Evolutionary conservation across 2,888 invertebrate species (phyloP).

Genomic region (Lydus trimaculatus): DNA sequence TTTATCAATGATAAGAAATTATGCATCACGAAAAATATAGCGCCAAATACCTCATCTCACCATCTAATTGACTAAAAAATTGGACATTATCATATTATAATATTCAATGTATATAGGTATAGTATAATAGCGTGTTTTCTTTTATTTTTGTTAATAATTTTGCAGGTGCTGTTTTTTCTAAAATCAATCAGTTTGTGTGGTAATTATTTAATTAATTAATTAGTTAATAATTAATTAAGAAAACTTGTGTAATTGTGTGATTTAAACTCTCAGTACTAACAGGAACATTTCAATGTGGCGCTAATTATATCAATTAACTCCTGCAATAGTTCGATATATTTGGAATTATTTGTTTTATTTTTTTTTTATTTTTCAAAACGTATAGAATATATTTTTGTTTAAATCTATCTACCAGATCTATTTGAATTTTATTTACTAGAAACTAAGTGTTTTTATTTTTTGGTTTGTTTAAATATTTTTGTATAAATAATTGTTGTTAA

Average conservation of each 20-base stretch:
- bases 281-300: conserved; percentile 51
- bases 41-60: conserved; percentile 41
- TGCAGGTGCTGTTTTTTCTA: conserved; percentile 5
- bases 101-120: not conserved
- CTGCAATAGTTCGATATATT: conserved; percentile 56
- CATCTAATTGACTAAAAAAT: conserved; percentile 53
- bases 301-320: conserved; percentile 46
- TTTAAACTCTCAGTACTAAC: conserved; percentile 50
- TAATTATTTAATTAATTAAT: conserved; percentile 12
- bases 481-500: conserved; percentile 24
- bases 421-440: conserved; percentile 47
- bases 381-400: conserved; percentile 29
- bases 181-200: conserved; percentile 2
- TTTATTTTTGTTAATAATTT: not conserved
- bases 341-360: conserved; percentile 49
- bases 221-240: not conserved
- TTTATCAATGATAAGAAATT: conserved; percentile 30
- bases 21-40: conserved; percentile 40
- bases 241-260: conserved; percentile 10
- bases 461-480: conserved; percentile 35
- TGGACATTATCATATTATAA: conserved; percentile 36
- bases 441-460: conserved; percentile 44
- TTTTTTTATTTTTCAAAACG: conserved; percentile 47
- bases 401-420: conserved; percentile 53
- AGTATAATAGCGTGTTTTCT: not conserved